phyloP scores from a whole-genome alignment of 2,888 invertebrate genomes.

The Acrocyrtus sp. region DNA sequence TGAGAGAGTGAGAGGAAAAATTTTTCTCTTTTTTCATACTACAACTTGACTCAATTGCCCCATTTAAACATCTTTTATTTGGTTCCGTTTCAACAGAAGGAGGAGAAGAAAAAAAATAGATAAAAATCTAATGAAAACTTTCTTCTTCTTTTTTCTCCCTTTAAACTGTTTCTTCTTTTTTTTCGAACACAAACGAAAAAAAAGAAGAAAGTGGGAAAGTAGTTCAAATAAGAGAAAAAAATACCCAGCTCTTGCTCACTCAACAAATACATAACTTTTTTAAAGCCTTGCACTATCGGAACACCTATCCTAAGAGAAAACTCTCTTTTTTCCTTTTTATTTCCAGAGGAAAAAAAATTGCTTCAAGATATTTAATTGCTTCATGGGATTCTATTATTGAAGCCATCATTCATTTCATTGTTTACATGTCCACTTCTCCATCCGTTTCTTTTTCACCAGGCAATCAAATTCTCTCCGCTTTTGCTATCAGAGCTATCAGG shows the following conservation, averaged over 20 bases:
- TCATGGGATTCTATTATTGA: constrained; percentile 27
- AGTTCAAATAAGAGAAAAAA: no score
- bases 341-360: neutral
- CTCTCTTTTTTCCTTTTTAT: neutral
- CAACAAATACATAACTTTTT: no score
- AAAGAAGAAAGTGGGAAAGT: no score
- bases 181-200: neutral
- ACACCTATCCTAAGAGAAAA: no score
- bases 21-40: no score
- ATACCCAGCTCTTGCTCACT: no score
- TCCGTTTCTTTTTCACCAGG: constrained; percentile 7
- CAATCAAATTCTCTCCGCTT: constrained; percentile 15
- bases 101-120: neutral
- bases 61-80: neutral
- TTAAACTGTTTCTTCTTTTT: neutral
- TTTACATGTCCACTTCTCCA: constrained; percentile 45
- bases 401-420: constrained; percentile 42
- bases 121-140: neutral
- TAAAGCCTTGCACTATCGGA: no score
- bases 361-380: constrained; percentile 35
- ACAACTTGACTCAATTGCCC: neutral
- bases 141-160: neutral
- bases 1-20: no score
- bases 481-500: no score
- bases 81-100: neutral